Percentiles rank a stretch among this genome's conserved stretches.
Evolutionary conservation across 2,113 vertebrate species (phyloP).

Genomic region (Bujurquina vittata): DNA sequence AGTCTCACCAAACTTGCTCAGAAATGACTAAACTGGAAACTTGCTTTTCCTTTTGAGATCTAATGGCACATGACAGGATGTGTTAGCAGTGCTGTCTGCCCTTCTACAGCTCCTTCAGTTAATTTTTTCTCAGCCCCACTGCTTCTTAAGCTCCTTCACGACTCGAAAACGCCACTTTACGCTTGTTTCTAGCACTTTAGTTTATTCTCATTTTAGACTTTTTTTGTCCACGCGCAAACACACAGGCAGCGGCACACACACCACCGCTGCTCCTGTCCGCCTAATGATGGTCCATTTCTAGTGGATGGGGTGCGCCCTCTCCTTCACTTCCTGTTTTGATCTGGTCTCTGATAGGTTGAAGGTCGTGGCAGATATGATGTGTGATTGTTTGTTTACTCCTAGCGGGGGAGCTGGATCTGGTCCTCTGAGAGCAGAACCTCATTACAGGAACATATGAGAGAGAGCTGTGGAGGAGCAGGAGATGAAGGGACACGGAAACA

Average conservation of each 20-base stretch:
- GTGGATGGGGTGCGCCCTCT: neutral
- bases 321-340: conserved; percentile 60
- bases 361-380: conserved; percentile 40
- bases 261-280: neutral
- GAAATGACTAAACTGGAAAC: conserved; percentile 52
- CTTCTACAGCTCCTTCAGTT: conserved; percentile 34
- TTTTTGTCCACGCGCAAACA: neutral
- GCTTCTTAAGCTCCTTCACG: conserved; percentile 25
- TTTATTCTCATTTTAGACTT: neutral
- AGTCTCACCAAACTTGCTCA: conserved; percentile 21
- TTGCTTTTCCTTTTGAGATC: conserved; percentile 48
- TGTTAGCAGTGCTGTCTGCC: conserved; percentile 41
- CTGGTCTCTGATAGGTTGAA: conserved; percentile 48
- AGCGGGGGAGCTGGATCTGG: conserved; percentile 27
- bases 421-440: conserved; percentile 51
- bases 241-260: neutral
- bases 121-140: conserved; percentile 12
- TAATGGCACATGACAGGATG: conserved; percentile 57
- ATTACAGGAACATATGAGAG: conserved; percentile 48
- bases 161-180: conserved; percentile 9
- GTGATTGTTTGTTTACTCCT: conserved; percentile 62
- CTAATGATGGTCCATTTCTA: conserved; percentile 44
- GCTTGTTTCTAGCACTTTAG: neutral
- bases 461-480: conserved; percentile 13
- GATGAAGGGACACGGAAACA: conserved; percentile 36